Evolutionary conservation across 1,140 invertebrate genomes (phyloP), one percentile per base, ranked within the genome.

Genomic region (Probaryconus sp.): DNA sequence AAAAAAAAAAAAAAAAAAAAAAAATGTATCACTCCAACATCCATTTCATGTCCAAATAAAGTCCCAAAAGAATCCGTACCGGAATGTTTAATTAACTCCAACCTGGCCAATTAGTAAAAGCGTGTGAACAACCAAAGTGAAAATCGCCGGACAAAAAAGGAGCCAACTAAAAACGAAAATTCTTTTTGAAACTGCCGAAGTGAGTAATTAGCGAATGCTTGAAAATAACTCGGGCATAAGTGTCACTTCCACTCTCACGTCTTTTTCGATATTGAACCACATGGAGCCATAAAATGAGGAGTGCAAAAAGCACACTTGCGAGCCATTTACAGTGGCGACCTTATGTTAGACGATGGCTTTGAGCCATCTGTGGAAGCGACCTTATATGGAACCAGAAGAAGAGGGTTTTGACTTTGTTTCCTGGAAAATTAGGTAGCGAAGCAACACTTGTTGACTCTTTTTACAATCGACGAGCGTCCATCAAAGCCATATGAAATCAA

Each of bases 331-430:
- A 75, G 65, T 28, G 37, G 28, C 60, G 45, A 67, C 48, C 42
- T 70, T 48, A 50, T 67, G 43, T 50, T 76, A 64, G 65, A 70
- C 47, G 53, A 40, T n/a, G n/a, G n/a, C n/a, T 61, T 60, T 28
- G 65, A 37, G 45, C 73, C 73, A 76, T 70, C 73, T 76, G 73
- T 69, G 42, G 47, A 42, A 56, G 30, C 65, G 33, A 55, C 65
- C 72, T 69, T 76, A 76, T 76, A 69, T 48, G 65, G 72, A 55
- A 17, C 21, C 65, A 65, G 58, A 56, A 65, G 58, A 56, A 68
- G 68, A 76, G 56, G 43, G 60, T 61, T 76, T 76, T 70, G 47
- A 67, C 40, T 45, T 13, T 10, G 40, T 75, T 76, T 76, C 65
- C 53, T 65, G 65, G 60, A 60, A 75, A 75, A 69, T 69, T 55